A percentile compares a stretch with the other conserved stretches of the same genome.
These are phyloP conservation scores for Lutraria lutraria DNA, from an alignment of 2,888 invertebrate genomes.

Conservation along the genomic window DNA sequence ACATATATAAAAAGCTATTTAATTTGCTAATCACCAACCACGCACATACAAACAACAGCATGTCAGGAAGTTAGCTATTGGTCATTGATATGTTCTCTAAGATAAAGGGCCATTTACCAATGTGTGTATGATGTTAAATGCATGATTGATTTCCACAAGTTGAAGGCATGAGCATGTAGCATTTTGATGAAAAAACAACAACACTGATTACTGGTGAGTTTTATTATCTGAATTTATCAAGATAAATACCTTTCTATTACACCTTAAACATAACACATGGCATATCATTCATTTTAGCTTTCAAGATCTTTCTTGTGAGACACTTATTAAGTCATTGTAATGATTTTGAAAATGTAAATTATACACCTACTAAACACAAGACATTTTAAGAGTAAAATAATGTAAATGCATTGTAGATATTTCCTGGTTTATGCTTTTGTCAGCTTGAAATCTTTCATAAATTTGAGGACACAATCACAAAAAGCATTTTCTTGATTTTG, in stretches of 20 bases:
- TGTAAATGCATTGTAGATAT: no score
- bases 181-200: neutral
- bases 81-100: neutral
- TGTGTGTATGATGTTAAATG: neutral
- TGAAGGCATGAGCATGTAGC: slow-evolving; percentile 19
- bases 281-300: no score
- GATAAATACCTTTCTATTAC: no score
- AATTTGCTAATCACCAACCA: neutral
- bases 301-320: no score
- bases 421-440: no score
- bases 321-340: no score
- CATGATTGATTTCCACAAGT: slow-evolving; percentile 18
- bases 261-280: no score
- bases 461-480: neutral
- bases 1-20: no score
- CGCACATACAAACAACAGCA: neutral
- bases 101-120: neutral
- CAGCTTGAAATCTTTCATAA: no score
- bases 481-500: neutral
- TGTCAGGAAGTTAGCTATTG: neutral
- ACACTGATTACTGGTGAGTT: neutral
- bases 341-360: no score
- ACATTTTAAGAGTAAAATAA: no score
- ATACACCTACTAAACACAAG: no score
- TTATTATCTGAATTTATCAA: neutral